Percentiles rank a stretch among this genome's conserved stretches.
phyloP scores from a whole-genome alignment of 2,113 vertebrate genomes.

The Bolborhynchus lineola region DNA sequence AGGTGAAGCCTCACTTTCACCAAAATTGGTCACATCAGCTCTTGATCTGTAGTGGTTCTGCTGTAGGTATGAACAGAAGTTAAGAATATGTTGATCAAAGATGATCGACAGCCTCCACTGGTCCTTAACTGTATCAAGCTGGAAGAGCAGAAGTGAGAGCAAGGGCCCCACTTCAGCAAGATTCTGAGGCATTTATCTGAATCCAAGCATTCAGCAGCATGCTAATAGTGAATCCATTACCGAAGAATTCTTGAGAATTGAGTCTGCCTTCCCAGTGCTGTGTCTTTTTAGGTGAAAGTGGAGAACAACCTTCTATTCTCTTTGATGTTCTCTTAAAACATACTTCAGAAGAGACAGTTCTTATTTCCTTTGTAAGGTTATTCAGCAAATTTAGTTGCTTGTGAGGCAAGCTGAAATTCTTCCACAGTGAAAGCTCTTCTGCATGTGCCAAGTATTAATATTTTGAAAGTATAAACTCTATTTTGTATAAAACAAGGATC shows the following conservation, averaged over 20 bases:
- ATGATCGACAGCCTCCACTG: background rate
- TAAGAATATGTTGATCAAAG: background rate
- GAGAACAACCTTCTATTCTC: background rate
- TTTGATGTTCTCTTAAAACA: background rate
- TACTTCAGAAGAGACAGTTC: background rate
- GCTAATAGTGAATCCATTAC: background rate
- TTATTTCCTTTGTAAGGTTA: background rate
- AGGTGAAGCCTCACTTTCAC: background rate
- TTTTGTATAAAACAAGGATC: conserved; percentile 20
- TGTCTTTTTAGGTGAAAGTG: background rate
- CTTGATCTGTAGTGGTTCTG: background rate
- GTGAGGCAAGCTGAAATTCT: conserved; percentile 30
- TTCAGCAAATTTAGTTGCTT: background rate
- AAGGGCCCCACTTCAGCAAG: background rate
- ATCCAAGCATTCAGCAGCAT: background rate
- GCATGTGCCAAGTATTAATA: background rate
- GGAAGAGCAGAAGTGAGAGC: background rate
- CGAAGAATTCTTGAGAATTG: background rate
- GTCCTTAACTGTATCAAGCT: fast-evolving
- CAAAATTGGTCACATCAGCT: background rate
- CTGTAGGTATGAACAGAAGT: background rate
- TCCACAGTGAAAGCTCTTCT: background rate
- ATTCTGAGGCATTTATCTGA: background rate
- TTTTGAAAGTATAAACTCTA: conserved; percentile 32
- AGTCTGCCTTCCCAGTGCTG: background rate